Base-by-base conservation (phyloP, 2,113 vertebrate species). In the Myrmecobius fasciatus region DNA sequence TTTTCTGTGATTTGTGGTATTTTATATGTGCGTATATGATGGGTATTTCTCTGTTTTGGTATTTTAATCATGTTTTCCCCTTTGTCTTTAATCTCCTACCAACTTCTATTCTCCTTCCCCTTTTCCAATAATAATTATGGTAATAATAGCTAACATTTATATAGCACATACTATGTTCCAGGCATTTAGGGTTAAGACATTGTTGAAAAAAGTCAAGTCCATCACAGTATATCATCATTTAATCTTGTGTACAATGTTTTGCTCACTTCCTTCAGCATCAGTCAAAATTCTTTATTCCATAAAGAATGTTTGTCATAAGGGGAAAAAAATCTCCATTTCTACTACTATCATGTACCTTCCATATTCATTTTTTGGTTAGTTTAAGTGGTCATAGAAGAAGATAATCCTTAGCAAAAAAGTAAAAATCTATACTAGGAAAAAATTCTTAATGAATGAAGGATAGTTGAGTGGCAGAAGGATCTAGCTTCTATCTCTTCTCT, bases 351-450 rank as follows among this genome's bases (percentile, higher is more conserved):
- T 20, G 6, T 43, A 2, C 20, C 17, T 83, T 83, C 67, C 20
- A 24, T 83, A 83, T 20, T 43, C 20, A 43, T 43, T 83, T 83
- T 83, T n/a, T n/a, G 36, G 53, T 83, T n/a, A 24, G 6, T 20
- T 83, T 83, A 24, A 83, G 36, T 83, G 67, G 6, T 93, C 92
- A 92, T 91, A 54, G 92, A 95, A 93, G 92, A 95, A 88, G 52
- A 60, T 36, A 94, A 91, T 25, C 52, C 47, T 0, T 51, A 51
- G 90, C 94, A 95, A 54, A 52, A 95, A 67, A 94, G 90, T 52
- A 88, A 90, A 92, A 94, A 95, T 91, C 92, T 90, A 89, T 54
- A 17, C 91, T 43, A 31, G 28, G 49, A n/a, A 31, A 52, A 89
- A 94, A 90, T 89, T 91, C 88, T 53, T 43, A 3, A 31, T 54